Conservation (phyloP, 2,113 vertebrate species). For the Dunckerocampus dactyliophorus region DNA sequence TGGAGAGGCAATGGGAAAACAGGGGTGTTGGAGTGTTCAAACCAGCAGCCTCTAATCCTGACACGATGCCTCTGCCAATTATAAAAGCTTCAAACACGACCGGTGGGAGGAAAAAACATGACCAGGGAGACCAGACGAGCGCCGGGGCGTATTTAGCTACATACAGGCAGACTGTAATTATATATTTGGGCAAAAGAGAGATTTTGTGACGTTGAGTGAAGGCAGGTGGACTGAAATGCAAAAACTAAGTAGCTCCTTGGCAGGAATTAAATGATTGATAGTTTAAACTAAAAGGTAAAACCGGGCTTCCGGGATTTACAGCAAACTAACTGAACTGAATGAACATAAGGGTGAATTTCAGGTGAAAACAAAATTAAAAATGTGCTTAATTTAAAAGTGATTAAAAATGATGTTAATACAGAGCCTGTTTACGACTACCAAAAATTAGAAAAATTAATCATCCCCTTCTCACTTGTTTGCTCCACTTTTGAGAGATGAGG, state of each 20-base stretch:
- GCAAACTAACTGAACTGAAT: neutral
- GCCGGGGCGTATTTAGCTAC: constrained; percentile 78
- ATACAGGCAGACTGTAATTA: constrained; percentile 81
- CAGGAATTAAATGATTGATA: constrained; percentile 7
- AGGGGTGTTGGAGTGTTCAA: constrained; percentile 68
- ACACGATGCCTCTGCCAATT: constrained; percentile 79
- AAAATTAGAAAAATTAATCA: too few relatives aligned
- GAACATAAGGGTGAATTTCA: neutral
- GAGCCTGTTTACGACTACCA: too few relatives aligned
- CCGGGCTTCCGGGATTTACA: neutral
- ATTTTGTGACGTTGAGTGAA: constrained; percentile 75
- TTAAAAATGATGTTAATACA: too few relatives aligned
- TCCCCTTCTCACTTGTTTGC: too few relatives aligned
- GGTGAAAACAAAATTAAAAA: neutral
- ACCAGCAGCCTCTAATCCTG: constrained; percentile 76
- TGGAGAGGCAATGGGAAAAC: constrained; percentile 27
- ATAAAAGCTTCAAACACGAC: constrained; percentile 75
- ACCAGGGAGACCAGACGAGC: constrained; percentile 74
- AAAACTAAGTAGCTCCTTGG: neutral
- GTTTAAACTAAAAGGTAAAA: neutral
- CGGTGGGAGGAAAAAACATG: constrained; percentile 79
- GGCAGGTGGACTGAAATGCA: constrained; percentile 1
- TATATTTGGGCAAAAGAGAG: constrained; percentile 75
- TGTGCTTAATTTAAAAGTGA: neutral
- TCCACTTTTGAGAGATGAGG: too few relatives aligned